Percentiles rank a stretch among this genome's conserved stretches.
These are phyloP conservation scores for Drosophila prolongata DNA, from an alignment of 2,888 invertebrate species.

Conservation along the genomic window DNA sequence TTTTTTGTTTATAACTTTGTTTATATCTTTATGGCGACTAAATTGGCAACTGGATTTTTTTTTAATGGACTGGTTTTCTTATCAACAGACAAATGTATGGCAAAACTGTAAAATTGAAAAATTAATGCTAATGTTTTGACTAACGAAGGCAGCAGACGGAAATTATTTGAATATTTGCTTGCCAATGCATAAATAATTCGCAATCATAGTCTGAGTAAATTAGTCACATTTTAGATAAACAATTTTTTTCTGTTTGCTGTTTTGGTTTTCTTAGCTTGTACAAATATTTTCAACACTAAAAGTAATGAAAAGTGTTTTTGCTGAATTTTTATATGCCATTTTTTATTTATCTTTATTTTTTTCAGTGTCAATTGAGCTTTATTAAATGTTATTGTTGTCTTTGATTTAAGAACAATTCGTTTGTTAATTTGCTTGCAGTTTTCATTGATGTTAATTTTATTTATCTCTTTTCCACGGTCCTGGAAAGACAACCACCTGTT, in stretches of 20 bases:
- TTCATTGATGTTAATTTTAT: slow-evolving; percentile 10
- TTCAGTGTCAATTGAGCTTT: neutral
- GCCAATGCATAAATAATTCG: slow-evolving; percentile 11
- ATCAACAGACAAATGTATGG: slow-evolving; percentile 17
- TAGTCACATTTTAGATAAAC: slow-evolving; percentile 1
- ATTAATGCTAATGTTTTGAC: slow-evolving; percentile 21
- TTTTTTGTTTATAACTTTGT: slow-evolving; percentile 29
- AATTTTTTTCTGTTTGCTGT: neutral
- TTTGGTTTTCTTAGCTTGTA: neutral
- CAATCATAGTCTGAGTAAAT: slow-evolving; percentile 6
- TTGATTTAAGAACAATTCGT: neutral
- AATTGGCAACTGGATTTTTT: slow-evolving; percentile 33
- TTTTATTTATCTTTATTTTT: neutral
- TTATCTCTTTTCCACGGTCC: neutral
- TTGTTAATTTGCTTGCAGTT: neutral
- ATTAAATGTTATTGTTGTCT: neutral
- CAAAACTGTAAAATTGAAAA: slow-evolving; percentile 26
- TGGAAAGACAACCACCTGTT: slow-evolving; percentile 15
- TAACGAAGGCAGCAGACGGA: slow-evolving; percentile 14
- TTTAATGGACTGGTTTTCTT: slow-evolving; percentile 37
- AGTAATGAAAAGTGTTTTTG: too few species aligned
- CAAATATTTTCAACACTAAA: neutral
- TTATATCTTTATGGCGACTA: slow-evolving; percentile 31
- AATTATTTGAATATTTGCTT: slow-evolving; percentile 28
- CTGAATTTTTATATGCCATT: neutral